A percentile compares a stretch with the other conserved stretches of the same genome.
Conservation (phyloP, 2,113 vertebrate species). For the Genyomyrus donnyi region DNA sequence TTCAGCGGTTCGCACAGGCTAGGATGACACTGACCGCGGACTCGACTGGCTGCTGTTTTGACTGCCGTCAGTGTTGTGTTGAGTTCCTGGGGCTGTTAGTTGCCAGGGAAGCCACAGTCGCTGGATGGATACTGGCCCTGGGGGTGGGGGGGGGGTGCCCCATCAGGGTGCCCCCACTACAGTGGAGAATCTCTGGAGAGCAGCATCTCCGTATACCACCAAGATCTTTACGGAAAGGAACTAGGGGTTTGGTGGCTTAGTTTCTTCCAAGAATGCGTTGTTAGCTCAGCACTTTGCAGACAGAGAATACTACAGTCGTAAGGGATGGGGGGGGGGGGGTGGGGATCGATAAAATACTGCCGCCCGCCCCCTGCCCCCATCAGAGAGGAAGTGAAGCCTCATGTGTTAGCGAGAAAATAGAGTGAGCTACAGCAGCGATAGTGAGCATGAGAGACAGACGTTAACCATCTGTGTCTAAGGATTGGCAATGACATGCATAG, state of each 20-base stretch:
- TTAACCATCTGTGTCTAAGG: background rate
- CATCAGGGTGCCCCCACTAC: background rate
- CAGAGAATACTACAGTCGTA: background rate
- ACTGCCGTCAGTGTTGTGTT: background rate
- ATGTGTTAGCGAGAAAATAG: background rate
- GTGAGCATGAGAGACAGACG: background rate
- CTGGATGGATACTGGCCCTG: background rate
- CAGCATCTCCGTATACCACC: background rate
- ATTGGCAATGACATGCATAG: background rate
- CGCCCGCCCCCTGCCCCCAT: background rate
- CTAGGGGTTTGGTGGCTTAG: background rate
- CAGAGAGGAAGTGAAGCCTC: background rate
- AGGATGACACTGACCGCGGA: background rate
- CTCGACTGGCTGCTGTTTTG: background rate
- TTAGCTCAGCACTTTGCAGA: background rate
- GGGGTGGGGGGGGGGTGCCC: background rate
- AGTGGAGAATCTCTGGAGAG: background rate
- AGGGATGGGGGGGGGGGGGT: background rate
- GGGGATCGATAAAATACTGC: background rate
- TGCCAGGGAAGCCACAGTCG: background rate
- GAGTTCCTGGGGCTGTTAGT: background rate
- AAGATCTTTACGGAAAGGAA: background rate
- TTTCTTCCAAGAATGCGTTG: background rate
- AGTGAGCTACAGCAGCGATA: background rate
- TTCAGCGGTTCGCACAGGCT: background rate